These are phyloP conservation scores for Sciurus carolinensis DNA, from an alignment of 2,797 vertebrate species.

Conservation along the genomic window DNA sequence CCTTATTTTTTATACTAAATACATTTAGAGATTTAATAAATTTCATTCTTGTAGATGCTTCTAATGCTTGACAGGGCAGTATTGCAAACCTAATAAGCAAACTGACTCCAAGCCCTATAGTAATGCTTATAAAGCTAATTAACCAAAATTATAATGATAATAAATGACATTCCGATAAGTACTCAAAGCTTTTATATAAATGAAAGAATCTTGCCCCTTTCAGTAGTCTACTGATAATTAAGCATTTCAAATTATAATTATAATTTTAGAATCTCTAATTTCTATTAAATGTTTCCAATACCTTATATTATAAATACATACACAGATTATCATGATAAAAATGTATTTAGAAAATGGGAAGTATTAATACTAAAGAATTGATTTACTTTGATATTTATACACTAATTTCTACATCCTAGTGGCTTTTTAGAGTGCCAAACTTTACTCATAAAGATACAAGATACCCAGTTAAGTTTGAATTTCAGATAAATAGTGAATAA, in stretches of 20 bases:
- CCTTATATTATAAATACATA: neutral
- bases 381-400: slow-evolving; percentile 56
- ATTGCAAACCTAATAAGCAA: slow-evolving; percentile 41
- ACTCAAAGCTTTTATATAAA: neutral
- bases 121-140: slow-evolving; percentile 62
- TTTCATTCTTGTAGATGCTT: neutral
- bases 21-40: slow-evolving; percentile 28
- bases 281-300: slow-evolving; percentile 45
- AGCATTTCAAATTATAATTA: slow-evolving; percentile 37
- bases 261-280: slow-evolving; percentile 53
- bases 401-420: slow-evolving; percentile 33
- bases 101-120: slow-evolving; percentile 26
- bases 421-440: neutral
- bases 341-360: slow-evolving; percentile 39
- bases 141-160: slow-evolving; percentile 5
- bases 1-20: neutral
- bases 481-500: slow-evolving; percentile 31
- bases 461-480: slow-evolving; percentile 47
- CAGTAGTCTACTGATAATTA: slow-evolving; percentile 32
- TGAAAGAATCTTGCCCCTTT: slow-evolving; percentile 25
- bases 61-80: neutral
- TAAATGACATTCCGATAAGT: slow-evolving; percentile 49
- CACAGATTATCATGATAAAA: slow-evolving; percentile 23
- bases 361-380: neutral
- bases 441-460: slow-evolving; percentile 41